These are phyloP conservation scores for Mohoua ochrocephala DNA, from an alignment of 2,113 vertebrate genomes.

Conservation along the genomic window DNA sequence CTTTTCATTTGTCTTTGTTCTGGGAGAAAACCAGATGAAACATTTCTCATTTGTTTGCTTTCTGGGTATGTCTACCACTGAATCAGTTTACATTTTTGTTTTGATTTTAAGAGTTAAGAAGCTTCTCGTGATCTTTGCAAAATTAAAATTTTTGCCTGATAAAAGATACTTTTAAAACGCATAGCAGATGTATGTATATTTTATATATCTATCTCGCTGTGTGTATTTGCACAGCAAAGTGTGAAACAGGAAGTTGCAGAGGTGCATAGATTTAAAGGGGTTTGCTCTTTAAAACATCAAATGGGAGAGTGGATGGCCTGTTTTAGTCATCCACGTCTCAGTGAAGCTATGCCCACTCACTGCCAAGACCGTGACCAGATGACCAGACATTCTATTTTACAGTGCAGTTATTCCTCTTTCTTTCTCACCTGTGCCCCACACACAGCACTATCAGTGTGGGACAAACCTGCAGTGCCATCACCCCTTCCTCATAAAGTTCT, in stretches of 20 bases:
- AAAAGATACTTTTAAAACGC: background rate
- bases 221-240: background rate
- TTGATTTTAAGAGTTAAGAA: background rate
- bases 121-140: background rate
- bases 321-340: background rate
- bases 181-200: background rate
- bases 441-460: fast-evolving
- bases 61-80: background rate
- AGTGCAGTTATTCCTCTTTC: background rate
- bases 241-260: background rate
- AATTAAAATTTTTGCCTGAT: background rate
- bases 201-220: background rate
- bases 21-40: background rate
- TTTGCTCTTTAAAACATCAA: background rate
- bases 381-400: background rate
- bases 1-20: background rate
- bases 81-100: background rate
- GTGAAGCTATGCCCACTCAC: background rate
- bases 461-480: background rate
- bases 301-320: background rate
- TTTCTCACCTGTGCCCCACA: background rate
- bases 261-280: background rate
- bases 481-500: background rate
- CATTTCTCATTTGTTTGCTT: background rate
- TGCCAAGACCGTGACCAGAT: background rate